Evolutionary conservation across 2,113 vertebrate genomes (phyloP), one percentile per base, ranked within the genome.

Genomic region (Anhinga anhinga): DNA sequence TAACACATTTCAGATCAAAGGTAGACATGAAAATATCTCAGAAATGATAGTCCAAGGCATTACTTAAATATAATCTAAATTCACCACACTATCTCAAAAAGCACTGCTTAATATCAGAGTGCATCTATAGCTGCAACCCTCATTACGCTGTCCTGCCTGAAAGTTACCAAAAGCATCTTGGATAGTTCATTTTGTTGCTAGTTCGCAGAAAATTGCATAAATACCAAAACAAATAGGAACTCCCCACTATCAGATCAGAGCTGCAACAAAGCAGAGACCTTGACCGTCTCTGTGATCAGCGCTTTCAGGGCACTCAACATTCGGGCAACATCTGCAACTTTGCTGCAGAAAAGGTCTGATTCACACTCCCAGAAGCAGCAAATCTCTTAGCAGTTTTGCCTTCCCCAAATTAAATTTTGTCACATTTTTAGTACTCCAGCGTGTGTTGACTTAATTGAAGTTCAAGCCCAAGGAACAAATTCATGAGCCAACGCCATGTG

Each of bases 1-100:
- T 80, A 96, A 94, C 84, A 87, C 70, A 53, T 93, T 80, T 88
- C 82, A 90, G 78, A 90, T 96, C 92, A 95, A 94, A 96, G 44
- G 74, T 72, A 95, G 92, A 88, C 71, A 49, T 21, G 53, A 90
- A 95, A 88, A 85, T 67, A 86, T 76, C 84, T 96, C 36, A 86
- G 82, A 94, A 94, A 79, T 0, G 1, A 72, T 52, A 87, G 84
- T 82, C 49, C n/a, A 20, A 91, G 36, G 20, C 74, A 12, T n/a
- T 80, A 45, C 86, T 88, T 72, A 69, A 87, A 91, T 61, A 56
- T 8, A 30, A 91, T 27, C 70, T 55, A 61, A 76, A 72, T 50
- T 36, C 45, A 44, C 49, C 5, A 11, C 32, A 2, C 52, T 65
- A 15, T 61, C 70, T 95, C 44, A 85, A 58, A 58, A 76, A 67